Conservation (phyloP, 2,888 invertebrate species). For the Meliscaeva auricollis region DNA sequence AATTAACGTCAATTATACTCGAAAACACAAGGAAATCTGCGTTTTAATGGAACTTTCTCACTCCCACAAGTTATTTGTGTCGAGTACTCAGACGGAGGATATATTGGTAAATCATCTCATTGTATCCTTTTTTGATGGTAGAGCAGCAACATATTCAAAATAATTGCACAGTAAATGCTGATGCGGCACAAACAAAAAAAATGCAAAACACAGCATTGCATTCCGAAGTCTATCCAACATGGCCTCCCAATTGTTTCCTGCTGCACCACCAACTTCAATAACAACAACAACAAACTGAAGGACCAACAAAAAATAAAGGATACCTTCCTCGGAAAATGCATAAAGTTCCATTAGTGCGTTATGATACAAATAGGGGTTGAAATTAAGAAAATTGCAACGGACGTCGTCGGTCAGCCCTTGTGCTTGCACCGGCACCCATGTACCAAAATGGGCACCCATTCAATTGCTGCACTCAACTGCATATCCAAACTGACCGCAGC, state of each 20-base stretch:
- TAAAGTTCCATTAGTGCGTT: slow-evolving; percentile 73
- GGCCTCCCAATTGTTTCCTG: slow-evolving; percentile 25
- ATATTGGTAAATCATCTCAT: slow-evolving; percentile 11
- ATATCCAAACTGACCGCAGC: slow-evolving; percentile 64
- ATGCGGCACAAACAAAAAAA: slow-evolving; percentile 68
- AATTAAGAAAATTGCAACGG: slow-evolving; percentile 73
- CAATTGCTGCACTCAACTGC: slow-evolving; percentile 61
- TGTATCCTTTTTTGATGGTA: slow-evolving; percentile 2
- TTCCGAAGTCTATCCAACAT: not conserved
- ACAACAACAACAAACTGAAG: not conserved
- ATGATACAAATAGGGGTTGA: slow-evolving; percentile 72
- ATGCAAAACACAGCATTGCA: slow-evolving; percentile 31
- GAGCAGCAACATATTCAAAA: slow-evolving; percentile 60
- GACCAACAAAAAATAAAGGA: slow-evolving; percentile 1
- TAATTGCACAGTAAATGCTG: slow-evolving; percentile 68
- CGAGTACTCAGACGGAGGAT: not conserved
- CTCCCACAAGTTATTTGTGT: slow-evolving; percentile 20
- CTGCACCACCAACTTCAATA: not conserved
- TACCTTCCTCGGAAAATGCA: slow-evolving; percentile 42
- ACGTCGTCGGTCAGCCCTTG: slow-evolving; percentile 49
- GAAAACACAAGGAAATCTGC: slow-evolving; percentile 73
- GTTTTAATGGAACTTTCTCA: slow-evolving; percentile 67
- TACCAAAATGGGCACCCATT: slow-evolving; percentile 50
- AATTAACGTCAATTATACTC: slow-evolving; percentile 74
- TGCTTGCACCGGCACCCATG: slow-evolving; percentile 12